Evolutionary conservation across 1,140 invertebrate species (phyloP), one percentile per base, ranked within the genome.

Genomic region (Halictus rubicundus): DNA sequence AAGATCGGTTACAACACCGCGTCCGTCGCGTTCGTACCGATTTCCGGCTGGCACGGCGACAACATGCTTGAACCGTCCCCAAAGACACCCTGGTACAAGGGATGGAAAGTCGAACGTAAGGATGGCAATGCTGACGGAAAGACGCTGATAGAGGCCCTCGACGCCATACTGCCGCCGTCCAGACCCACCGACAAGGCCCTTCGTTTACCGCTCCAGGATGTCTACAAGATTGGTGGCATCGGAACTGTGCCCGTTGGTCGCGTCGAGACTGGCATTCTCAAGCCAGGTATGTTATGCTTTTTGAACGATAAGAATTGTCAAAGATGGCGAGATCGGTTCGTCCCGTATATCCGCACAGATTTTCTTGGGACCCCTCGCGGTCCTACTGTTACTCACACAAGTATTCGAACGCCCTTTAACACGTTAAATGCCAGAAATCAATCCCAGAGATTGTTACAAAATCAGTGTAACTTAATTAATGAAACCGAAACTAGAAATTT

Each of bases 161-260:
- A 99, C 93, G 96, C 98, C 79, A 99, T 99, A 90, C 94, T 98
- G 73, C 98, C 98, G 25, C 99, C 99, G 5, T 95, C 95, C 69
- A 95, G 99, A 80, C 99, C 99, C 61, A 99, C 98, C 78, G 98
- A 99, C 92, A 99, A 99, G 93, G 95, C 99, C 61, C 95, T 99
- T 57, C 96, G 98, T 92, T 95, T 99, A 90, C 98, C 98, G 19
- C 96, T 99, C 72, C 98, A 98, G 93, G 98, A 99, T 94, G 98
- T 99, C 37, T 99, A 99, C 96, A 99, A 99, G 95, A 99, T 99
- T 93, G 98, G 98, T 89, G 98, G 98, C 95, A 99, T 99, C 94
- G 98, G 98, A 94, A 99, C 98, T 92, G 98, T 99, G 92, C 98
- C 98, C 76, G 98, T 99, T 63, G 98, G 98, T 88, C 95, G 98